Conservation (phyloP, 2,888 invertebrate genomes). For the Linhomoeus sp. region DNA sequence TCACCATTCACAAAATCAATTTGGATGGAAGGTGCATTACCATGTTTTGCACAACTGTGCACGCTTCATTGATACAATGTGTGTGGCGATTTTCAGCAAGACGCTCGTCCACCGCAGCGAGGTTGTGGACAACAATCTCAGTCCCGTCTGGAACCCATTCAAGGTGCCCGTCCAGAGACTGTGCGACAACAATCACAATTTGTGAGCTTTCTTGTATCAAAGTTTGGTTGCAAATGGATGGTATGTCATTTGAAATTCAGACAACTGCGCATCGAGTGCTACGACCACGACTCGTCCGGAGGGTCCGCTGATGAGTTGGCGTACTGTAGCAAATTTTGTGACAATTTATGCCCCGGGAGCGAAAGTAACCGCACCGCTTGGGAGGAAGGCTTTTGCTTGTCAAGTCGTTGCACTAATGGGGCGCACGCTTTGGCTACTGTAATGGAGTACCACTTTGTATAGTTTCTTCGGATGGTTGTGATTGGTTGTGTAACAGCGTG, state of each 20-base stretch:
- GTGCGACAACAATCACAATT: slow-evolving; percentile 36
- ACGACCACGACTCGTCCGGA: slow-evolving; percentile 35
- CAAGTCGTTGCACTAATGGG: too few relatives aligned
- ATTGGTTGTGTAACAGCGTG: too few relatives aligned
- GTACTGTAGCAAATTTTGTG: too few relatives aligned
- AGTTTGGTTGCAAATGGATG: not conserved
- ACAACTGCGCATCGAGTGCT: slow-evolving; percentile 33
- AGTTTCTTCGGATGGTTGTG: too few relatives aligned
- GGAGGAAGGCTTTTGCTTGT: too few relatives aligned
- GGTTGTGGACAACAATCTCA: slow-evolving; percentile 34
- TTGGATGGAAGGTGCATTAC: slow-evolving; percentile 29
- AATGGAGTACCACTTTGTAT: too few relatives aligned
- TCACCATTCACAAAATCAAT: slow-evolving; percentile 29
- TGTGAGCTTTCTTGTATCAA: slow-evolving; percentile 11
- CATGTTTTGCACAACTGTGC: too few relatives aligned
- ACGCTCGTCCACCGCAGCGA: slow-evolving; percentile 37
- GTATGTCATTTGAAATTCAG: slow-evolving; percentile 7
- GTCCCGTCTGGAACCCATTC: slow-evolving; percentile 37
- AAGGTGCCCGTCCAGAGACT: slow-evolving; percentile 31
- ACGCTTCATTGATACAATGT: too few relatives aligned
- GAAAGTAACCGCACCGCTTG: too few relatives aligned
- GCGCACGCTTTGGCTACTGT: too few relatives aligned
- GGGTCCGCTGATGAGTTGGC: slow-evolving; percentile 21
- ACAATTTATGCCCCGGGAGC: too few relatives aligned
- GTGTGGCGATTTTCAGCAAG: slow-evolving; percentile 22